Percentiles rank a stretch among this genome's conserved stretches.
Conservation (phyloP, 2,888 invertebrate species). For the Sturmia bella region DNA sequence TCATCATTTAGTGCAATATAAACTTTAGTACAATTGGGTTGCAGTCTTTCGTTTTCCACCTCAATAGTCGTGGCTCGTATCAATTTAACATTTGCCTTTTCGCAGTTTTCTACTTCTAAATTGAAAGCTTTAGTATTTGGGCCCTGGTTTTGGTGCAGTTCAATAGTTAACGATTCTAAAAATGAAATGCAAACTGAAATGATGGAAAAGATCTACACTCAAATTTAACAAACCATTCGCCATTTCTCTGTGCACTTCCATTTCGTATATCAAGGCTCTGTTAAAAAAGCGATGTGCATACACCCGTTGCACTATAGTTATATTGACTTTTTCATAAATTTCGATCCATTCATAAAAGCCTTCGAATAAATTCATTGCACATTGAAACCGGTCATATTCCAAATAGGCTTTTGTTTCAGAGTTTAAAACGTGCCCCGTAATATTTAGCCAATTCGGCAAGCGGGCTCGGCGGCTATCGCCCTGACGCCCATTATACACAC, state of each 20-base stretch:
- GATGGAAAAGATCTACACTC: not conserved
- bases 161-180: conserved; percentile 72
- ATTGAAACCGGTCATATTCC: not conserved
- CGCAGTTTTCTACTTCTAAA: conserved; percentile 57
- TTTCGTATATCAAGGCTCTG: conserved; percentile 80
- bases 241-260: conserved; percentile 70
- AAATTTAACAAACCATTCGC: conserved; percentile 53
- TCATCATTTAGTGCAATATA: conserved; percentile 75
- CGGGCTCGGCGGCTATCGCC: conserved; percentile 85
- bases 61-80: conserved; percentile 76
- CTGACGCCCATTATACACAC: conserved; percentile 84
- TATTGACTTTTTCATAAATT: conserved; percentile 69
- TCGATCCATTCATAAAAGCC: conserved; percentile 72
- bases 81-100: conserved; percentile 11
- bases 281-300: conserved; percentile 81
- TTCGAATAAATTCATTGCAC: conserved; percentile 62
- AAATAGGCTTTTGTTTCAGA: not conserved
- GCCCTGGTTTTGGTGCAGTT: conserved; percentile 72
- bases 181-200: not conserved
- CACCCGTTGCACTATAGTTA: conserved; percentile 74
- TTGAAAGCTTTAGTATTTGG: conserved; percentile 72
- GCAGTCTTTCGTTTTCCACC: conserved; percentile 76
- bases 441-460: conserved; percentile 85
- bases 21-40: conserved; percentile 73
- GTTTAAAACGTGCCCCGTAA: conserved; percentile 73